Evolutionary conservation across 1,140 invertebrate genomes (phyloP), one percentile per base, ranked within the genome.

Genomic region (Drosophila arawakana): DNA sequence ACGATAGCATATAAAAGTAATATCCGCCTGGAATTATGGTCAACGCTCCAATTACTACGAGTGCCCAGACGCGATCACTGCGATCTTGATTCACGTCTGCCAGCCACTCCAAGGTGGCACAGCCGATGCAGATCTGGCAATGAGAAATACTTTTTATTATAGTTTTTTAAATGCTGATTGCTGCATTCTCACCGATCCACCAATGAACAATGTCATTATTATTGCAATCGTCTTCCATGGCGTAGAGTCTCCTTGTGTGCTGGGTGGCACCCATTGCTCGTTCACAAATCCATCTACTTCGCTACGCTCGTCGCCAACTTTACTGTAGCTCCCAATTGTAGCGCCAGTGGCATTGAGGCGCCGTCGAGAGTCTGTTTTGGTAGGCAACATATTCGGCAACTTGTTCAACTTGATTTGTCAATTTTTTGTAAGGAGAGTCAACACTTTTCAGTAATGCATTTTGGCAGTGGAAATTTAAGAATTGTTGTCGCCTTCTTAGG

Each of bases 11-110:
- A 35, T 72, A 88, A 1, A 83, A 49, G 37, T 88, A 88, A 52
- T 88, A 88, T 11, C 80, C 84, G 0, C 83, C 83, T 5, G 83
- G 83, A 21, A 88, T 88, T 10, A 88, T 78, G 4, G 84, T 88
- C 57, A 88, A 18, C 1, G 60, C 66, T 1, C 84, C 83, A n/a
- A 88, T 89, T 52, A 86, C 80, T 9, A 66, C 15, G 7, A 86
- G 46, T 0, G 83, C 83, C 70, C 65, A 83, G 1, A 83, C 59
- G 3, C 83, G 83, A 50, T 86, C 83, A 5, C 35, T 34, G 1
- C 83, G 66, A 46, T 86, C 80, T 0, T 66, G 34, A 25, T 52
- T 63, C 0, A 35, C 30, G 9, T 83, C 80, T 2, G 69, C 61
- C 15, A 88, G 0, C 76, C 79, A 88, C 13, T 78, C 71, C 3